A percentile compares a stretch with the other conserved stretches of the same genome.
Evolutionary conservation across 2,888 invertebrate genomes (phyloP).

Genomic region (Arge pagana): DNA sequence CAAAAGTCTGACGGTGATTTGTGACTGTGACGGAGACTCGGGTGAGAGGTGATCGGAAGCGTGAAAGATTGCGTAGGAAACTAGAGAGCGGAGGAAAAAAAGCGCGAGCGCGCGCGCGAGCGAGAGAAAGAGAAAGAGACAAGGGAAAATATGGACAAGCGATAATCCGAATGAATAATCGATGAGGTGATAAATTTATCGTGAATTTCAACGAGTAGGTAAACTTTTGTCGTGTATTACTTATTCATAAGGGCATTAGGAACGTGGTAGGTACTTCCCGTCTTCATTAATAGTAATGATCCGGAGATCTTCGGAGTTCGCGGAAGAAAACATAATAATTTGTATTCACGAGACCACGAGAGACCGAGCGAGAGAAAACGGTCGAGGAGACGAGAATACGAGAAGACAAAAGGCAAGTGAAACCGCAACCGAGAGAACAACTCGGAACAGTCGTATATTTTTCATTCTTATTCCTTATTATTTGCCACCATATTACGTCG

Average conservation of each 20-base stretch:
- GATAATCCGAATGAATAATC: background rate
- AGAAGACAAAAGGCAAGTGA: no score
- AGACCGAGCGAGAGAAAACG: constrained; percentile 20
- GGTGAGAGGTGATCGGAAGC: constrained; percentile 22
- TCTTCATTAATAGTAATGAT: constrained; percentile 54
- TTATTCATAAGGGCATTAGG: constrained; percentile 17
- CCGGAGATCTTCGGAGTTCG: constrained; percentile 37
- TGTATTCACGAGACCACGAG: constrained; percentile 48
- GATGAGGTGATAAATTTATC: background rate
- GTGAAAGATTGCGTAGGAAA: no score
- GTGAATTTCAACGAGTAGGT: background rate
- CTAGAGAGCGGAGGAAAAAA: no score
- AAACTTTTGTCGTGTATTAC: background rate
- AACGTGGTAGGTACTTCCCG: constrained; percentile 18
- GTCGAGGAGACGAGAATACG: constrained; percentile 18
- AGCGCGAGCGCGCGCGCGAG: no score
- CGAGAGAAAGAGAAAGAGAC: no score
- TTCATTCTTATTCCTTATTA: no score
- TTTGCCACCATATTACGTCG: no score
- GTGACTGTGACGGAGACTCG: constrained; percentile 24
- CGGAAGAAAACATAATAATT: constrained; percentile 42
- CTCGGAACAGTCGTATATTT: no score
- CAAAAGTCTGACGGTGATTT: no score
- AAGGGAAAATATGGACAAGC: background rate
- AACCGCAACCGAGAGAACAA: no score